Conservation (phyloP, 1,140 invertebrate genomes). For the Drosophila tani region DNA sequence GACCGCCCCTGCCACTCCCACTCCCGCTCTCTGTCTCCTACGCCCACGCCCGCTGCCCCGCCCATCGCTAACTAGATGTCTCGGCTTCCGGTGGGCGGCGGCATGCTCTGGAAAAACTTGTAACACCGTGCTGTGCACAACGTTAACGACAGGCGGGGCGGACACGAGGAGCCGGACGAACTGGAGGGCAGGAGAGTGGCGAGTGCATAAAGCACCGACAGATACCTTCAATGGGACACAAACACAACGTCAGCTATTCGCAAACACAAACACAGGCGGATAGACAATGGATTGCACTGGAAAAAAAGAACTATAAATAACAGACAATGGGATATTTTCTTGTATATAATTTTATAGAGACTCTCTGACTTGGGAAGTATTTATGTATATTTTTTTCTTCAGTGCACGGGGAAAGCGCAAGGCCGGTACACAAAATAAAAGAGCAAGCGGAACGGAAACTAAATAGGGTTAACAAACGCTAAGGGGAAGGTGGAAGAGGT, state of each 20-base stretch:
- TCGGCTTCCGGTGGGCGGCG: conserved; percentile 35
- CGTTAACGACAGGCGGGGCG: conserved; percentile 35
- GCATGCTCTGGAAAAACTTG: conserved; percentile 23
- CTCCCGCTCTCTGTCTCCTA: background rate
- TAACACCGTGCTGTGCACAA: conserved; percentile 11
- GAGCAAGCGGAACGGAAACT: conserved; percentile 28
- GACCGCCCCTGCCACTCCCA: conserved; percentile 27
- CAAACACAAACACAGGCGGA: background rate
- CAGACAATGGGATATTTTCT: too few relatives aligned
- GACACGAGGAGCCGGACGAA: background rate
- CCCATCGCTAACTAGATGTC: conserved; percentile 25
- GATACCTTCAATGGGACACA: conserved; percentile 22
- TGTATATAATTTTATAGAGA: too few relatives aligned
- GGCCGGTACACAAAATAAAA: conserved; percentile 43
- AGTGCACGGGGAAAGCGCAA: conserved; percentile 19
- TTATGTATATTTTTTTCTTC: background rate
- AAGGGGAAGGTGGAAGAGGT: background rate
- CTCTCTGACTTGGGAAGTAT: too few relatives aligned
- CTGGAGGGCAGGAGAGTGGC: conserved; percentile 15
- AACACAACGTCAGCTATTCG: conserved; percentile 4
- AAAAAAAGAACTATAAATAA: too few relatives aligned
- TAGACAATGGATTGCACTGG: conserved; percentile 17
- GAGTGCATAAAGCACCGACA: conserved; percentile 24
- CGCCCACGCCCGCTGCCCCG: background rate
- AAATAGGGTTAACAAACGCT: conserved; percentile 44